A percentile compares a stretch with the other conserved stretches of the same genome.
Evolutionary conservation across 2,797 vertebrate species (phyloP).

Genomic region (Rousettus madagascariensis): DNA sequence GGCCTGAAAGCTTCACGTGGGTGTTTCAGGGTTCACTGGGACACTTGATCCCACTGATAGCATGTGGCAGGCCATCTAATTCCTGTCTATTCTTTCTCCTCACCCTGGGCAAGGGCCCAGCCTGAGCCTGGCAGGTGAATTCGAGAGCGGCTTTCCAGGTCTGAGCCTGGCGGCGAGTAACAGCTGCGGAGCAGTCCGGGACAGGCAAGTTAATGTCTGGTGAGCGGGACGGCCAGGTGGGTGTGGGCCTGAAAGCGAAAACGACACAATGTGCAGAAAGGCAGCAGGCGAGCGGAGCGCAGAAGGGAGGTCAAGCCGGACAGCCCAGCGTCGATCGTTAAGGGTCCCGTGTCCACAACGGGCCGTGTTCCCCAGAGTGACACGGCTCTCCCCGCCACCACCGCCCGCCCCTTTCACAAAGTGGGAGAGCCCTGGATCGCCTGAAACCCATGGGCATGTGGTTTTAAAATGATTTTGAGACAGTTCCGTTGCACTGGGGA

Average conservation of each 20-base stretch:
- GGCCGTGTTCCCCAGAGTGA: accelerated
- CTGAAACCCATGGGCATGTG: not conserved
- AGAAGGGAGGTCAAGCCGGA: not conserved
- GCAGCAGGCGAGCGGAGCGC: conserved; percentile 40
- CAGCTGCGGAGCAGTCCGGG: conserved; percentile 57
- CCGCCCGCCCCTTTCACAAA: not conserved
- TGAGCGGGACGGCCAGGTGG: not conserved
- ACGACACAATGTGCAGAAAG: not conserved
- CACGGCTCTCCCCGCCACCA: accelerated
- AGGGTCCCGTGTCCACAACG: conserved; percentile 43
- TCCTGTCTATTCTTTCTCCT: conserved; percentile 43
- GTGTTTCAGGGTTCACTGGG: not conserved
- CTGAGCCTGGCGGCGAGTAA: not conserved
- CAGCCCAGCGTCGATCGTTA: not conserved
- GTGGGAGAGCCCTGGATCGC: not conserved
- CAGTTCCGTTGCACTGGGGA: not conserved
- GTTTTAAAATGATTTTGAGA: not conserved
- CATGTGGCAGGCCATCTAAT: conserved; percentile 61
- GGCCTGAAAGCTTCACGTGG: not conserved
- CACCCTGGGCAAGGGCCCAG: conserved; percentile 19
- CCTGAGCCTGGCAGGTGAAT: conserved; percentile 64
- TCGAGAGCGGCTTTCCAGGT: not conserved
- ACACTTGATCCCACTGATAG: conserved; percentile 36
- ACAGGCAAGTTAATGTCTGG: conserved; percentile 33
- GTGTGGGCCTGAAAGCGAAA: not conserved